phyloP scores from a whole-genome alignment of 2,888 invertebrate genomes.

The Melinopterus prodromus region DNA sequence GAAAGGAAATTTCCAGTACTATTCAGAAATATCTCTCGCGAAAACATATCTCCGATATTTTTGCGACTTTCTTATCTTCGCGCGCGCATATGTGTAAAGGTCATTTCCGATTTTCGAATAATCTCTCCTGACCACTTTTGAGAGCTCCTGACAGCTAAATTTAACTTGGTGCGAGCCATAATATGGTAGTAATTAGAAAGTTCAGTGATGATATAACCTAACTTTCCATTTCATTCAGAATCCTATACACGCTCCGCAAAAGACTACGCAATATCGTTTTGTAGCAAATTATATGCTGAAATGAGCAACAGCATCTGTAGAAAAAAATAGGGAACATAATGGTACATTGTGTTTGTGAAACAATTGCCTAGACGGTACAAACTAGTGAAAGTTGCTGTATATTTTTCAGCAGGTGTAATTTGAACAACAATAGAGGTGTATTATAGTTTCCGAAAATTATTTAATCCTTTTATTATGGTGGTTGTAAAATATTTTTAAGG shows the following conservation, averaged over 20 bases:
- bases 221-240: not conserved
- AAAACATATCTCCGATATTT: no score
- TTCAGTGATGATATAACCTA: not conserved
- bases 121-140: not conserved
- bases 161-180: not conserved
- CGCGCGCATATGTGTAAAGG: no score
- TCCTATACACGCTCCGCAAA: not conserved
- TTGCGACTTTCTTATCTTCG: no score
- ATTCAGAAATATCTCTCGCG: not conserved
- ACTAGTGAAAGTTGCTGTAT: not conserved
- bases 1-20: not conserved
- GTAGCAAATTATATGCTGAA: not conserved
- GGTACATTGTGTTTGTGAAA: not conserved
- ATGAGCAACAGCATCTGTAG: not conserved
- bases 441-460: not conserved
- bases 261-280: not conserved
- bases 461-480: not conserved
- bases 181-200: constrained; percentile 4
- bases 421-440: not conserved
- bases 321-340: not conserved
- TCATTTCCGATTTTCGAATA: not conserved
- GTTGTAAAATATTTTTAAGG: not conserved
- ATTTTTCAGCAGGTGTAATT: not conserved
- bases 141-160: not conserved
- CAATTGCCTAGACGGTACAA: not conserved